Base-by-base conservation (phyloP, 1,140 invertebrate species). In the Cepaea nemoralis region DNA sequence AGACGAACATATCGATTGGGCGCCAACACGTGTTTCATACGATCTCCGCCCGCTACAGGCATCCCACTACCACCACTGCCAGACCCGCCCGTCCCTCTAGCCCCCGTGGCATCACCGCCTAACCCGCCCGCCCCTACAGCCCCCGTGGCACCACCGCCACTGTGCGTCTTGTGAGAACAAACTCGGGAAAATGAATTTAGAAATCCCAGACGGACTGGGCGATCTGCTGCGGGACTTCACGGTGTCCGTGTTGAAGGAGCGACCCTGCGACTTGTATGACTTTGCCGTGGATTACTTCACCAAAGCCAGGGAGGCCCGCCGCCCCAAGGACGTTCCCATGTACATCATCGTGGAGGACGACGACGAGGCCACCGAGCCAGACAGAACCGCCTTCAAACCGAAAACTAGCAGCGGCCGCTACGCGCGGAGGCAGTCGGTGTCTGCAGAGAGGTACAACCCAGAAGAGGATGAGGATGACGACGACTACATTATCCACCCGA, bases 171-270 rank as follows among this genome's bases (percentile, higher is more conserved):
- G n/a, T 45, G 31, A 31, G 3, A 27, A 12, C 55, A 76, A 33
- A 69, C 37, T 31, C 12, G 19, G 27, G 37, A 84, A 24, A 45
- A 86, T 86, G 85, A 85, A 85, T 74, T 84, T 88, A 63, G 89
- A 92, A 77, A 88, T 98, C 89, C 96, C 97, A 71, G 95, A 97
- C 90, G 96, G 97, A 89, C 93, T 98, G 82, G 94, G 96, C 88
- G 96, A 97, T 91, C 94, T 98, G 85, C 94, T 98, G 80, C 93
- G 98, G 88, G 97, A 98, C 89, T 98, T 98, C 91, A 98, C 97
- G 73, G 97, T 98, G 86, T 95, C 95, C 87, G 98, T 97, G 91
- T 92, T 98, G 83, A 93, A 98, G 85, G 96, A 98, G 91, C 95
- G 96, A 90, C 97, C 97, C 10, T 94, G 94, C 39, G 96, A 98